Percentiles rank a stretch among this genome's conserved stretches.
Evolutionary conservation across 2,113 vertebrate species (phyloP).

Genomic region (Pelvicachromis taeniatus): DNA sequence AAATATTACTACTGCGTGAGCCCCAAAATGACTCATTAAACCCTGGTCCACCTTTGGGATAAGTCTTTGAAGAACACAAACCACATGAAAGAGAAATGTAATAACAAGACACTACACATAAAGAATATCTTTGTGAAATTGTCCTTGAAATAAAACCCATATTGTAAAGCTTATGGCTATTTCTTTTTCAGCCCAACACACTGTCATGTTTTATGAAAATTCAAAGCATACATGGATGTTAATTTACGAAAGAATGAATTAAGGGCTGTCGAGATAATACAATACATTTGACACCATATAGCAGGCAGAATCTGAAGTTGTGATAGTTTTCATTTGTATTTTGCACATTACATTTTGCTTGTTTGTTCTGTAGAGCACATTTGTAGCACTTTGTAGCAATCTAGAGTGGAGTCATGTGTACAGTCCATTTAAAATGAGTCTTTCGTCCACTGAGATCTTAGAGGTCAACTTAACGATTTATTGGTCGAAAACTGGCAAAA

Average conservation of each 20-base stretch:
- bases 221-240: neutral
- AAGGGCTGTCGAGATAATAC: neutral
- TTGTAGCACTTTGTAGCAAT: neutral
- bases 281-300: neutral
- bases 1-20: neutral
- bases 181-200: neutral
- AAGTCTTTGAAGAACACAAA: neutral
- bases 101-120: neutral
- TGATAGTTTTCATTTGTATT: neutral
- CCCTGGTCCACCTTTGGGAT: neutral
- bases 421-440: neutral
- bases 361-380: neutral
- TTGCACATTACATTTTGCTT: neutral
- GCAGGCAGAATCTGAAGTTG: neutral
- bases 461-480: neutral
- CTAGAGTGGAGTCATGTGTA: neutral
- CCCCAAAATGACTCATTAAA: neutral
- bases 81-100: neutral
- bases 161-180: neutral
- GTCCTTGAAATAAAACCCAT: neutral
- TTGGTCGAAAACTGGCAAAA: neutral
- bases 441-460: neutral
- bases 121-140: neutral
- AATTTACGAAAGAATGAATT: neutral
- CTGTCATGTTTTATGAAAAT: neutral